Conservation (phyloP, 2,797 vertebrate species). For the Melanotaenia pygmaea region DNA sequence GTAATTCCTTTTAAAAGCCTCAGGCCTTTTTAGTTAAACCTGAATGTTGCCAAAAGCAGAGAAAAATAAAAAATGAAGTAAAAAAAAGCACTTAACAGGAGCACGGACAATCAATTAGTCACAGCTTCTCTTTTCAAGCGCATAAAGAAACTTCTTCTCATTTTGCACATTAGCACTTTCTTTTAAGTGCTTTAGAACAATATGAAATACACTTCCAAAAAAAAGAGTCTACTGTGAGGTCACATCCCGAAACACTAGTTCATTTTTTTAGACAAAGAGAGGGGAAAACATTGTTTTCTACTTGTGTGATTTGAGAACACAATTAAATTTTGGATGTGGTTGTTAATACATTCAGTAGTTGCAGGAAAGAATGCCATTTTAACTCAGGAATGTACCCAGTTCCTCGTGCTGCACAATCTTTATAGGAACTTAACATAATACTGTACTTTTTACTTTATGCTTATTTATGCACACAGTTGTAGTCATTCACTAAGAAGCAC, state of each 20-base stretch:
- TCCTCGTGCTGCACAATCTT: neutral
- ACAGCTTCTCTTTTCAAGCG: constrained; percentile 53
- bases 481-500: neutral
- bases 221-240: neutral
- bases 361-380: neutral
- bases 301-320: constrained; percentile 3
- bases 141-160: constrained; percentile 28
- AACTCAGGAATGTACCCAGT: neutral
- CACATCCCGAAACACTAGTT: constrained; percentile 18
- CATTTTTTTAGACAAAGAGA: constrained; percentile 14
- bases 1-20: constrained; percentile 33
- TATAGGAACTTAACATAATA: neutral
- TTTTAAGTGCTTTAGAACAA: constrained; percentile 26
- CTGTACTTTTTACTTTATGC: neutral
- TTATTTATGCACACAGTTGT: neutral
- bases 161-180: constrained; percentile 33
- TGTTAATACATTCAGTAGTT: neutral
- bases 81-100: constrained; percentile 18
- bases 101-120: constrained; percentile 59
- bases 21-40: constrained; percentile 24
- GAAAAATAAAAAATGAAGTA: constrained; percentile 5
- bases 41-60: constrained; percentile 21
- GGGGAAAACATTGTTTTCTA: neutral
- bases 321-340: neutral
- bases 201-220: constrained; percentile 12